Base-by-base conservation (phyloP, 1,140 invertebrate genomes). In the Cherax destructor region DNA sequence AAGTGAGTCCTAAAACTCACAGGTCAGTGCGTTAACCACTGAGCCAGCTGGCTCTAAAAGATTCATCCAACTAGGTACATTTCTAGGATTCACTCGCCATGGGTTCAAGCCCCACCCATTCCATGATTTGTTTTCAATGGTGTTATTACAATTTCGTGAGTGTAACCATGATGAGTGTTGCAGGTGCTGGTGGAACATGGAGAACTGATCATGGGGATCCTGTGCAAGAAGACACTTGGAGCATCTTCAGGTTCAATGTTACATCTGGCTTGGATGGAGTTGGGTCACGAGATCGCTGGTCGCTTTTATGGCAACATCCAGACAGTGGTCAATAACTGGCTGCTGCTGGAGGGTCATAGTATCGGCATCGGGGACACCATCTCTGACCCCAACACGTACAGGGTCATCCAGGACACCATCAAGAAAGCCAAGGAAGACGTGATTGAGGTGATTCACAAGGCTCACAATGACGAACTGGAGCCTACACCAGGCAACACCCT, bases 331-430 rank as follows among this genome's bases (percentile, higher is more conserved):
- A 99, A 99, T 94, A 99, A 99, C 94, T 99, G 99, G 99, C 95
- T 99, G 24, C 94, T 99, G 6, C 95, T 99, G 7, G 99, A 99
- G 95, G 99, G 97, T 94, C 98, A 99, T 95, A 99, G 98, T 16
- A 99, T 99, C 93, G 99, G 99, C 96, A 99, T 99, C 95, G 99
- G 99, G 41, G 99, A 99, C 94, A 99, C 99, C 13, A 99, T 99
- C 97, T 99, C 99, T 94, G 99, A 99, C 97, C 98, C 98, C 79
- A 97, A 99, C 94, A 99, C 99, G 0, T 99, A 99, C 94, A 95
- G 97, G 79, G 99, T 99, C 95, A 99, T 99, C 95, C 99, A 99
- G 95, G 97, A 97, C 93, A 98, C 99, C 18, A 99, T 99, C 94
- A 97, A 97, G 92, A 99, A 99, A 95, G 99, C 99, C 92, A 99